Base-by-base conservation (phyloP, 2,113 vertebrate genomes). In the Vicugna pacos region DNA sequence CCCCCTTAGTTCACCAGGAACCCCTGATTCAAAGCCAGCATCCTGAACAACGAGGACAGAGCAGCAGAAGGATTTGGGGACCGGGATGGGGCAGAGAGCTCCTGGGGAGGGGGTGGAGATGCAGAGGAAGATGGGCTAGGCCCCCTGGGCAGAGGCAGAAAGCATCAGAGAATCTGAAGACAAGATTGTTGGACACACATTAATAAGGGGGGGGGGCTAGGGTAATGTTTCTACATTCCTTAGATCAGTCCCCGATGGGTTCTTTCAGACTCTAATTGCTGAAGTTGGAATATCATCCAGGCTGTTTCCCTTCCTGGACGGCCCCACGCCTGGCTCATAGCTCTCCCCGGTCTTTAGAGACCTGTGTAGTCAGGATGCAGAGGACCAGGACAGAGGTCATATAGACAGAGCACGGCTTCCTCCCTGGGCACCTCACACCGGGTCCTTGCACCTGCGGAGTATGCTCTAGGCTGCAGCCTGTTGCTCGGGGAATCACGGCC, bases 401-500 rank as follows among this genome's bases (percentile, higher is more conserved):
- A 0, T 7, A 19, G n/a, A 28, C 22, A 65, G 54, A 77, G 2
- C 14, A 13, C 0, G 2, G 24, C 46, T 20, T 30, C 26, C 26
- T 35, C 64, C 50, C 24, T 60, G 1, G 54, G 35, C 3, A 0
- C 30, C 83, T 70, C 17, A 3, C 19, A 13, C 24, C 19, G 14
- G 30, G 50, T 24, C 48, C 30, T 42, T 54, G 38, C 0, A 6
- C 50, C 77, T 9, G 6, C 0, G 8, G 52, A 64, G 30, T 0
- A 0, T 17, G 77, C 6, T 28, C 28, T 42, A 56, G 81, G 81
- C 50, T 60, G n/a, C 22, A 89, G 82, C 89, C 93, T 96, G 93
- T 92, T 93, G 92, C 91, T 82, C 17, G 17, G 94, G 77, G 89
- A 95, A 86, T 32, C 12, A 52, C 6, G 56, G 65, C 76, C 72